Conservation (phyloP, 2,888 invertebrate genomes). For the Yponomeuta malinellus region DNA sequence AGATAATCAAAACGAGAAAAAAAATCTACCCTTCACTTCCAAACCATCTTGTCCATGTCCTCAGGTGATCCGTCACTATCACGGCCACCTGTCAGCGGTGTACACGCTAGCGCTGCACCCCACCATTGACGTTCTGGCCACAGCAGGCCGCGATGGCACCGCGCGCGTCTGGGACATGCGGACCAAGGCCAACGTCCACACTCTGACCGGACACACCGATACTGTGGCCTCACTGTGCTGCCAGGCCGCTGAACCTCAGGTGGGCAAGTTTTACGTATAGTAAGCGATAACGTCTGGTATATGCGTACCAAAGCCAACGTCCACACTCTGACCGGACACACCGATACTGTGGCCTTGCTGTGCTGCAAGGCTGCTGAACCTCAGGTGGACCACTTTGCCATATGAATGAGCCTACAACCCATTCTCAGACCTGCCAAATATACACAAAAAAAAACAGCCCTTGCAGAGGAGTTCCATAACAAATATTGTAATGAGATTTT, state of each 20-base stretch:
- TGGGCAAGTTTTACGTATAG: conserved; percentile 30
- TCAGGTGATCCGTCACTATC: conserved; percentile 96
- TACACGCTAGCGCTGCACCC: conserved; percentile 96
- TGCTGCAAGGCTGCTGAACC: conserved; percentile 96
- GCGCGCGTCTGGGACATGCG: conserved; percentile 99
- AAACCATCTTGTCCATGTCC: too few relatives aligned
- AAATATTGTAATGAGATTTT: too few relatives aligned
- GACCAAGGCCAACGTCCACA: conserved; percentile 98
- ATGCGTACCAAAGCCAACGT: conserved; percentile 99
- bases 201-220: conserved; percentile 96
- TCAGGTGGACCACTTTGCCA: conserved; percentile 71
- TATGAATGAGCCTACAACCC: too few relatives aligned
- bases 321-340: conserved; percentile 96
- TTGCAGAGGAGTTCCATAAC: too few relatives aligned
- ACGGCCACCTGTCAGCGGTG: conserved; percentile 98
- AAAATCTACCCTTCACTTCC: too few relatives aligned
- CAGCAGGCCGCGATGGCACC: conserved; percentile 96
- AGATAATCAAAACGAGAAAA: too few relatives aligned
- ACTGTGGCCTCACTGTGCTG: conserved; percentile 96
- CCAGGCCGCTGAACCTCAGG: conserved; percentile 95
- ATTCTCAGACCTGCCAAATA: too few relatives aligned
- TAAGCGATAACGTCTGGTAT: conserved; percentile 87
- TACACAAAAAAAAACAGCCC: too few relatives aligned
- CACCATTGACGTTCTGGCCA: conserved; percentile 93
- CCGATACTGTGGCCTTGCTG: conserved; percentile 97